These are phyloP conservation scores for Ardeotis arabs DNA, from an alignment of 2,113 vertebrate genomes.

Conservation along the genomic window DNA sequence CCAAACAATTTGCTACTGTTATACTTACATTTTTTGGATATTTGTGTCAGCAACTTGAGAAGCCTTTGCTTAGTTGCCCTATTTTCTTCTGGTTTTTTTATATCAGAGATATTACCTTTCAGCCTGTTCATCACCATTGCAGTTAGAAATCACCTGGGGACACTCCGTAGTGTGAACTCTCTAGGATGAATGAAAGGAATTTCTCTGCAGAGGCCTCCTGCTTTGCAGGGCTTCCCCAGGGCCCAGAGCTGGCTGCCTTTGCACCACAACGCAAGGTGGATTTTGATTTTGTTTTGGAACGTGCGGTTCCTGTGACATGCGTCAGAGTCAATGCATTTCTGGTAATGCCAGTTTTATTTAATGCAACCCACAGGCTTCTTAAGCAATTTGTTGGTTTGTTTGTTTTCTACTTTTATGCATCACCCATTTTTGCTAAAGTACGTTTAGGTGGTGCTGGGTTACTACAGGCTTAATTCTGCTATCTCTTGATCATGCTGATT, in stretches of 20 bases:
- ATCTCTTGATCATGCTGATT: background rate
- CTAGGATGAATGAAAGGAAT: background rate
- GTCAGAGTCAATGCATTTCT: background rate
- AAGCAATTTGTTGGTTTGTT: background rate
- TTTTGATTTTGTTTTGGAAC: background rate
- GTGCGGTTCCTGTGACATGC: background rate
- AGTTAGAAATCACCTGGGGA: background rate
- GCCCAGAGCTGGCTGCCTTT: background rate
- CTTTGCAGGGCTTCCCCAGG: background rate
- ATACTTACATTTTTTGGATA: background rate
- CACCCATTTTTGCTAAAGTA: background rate
- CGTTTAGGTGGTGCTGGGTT: background rate
- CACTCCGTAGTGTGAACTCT: background rate
- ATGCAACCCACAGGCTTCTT: background rate
- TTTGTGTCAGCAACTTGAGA: background rate
- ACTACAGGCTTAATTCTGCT: background rate
- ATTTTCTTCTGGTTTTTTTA: background rate
- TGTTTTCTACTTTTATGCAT: background rate
- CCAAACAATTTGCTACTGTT: background rate
- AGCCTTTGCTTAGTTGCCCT: background rate
- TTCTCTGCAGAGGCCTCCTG: background rate
- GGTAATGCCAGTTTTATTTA: background rate
- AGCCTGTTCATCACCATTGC: background rate
- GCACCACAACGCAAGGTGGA: background rate
- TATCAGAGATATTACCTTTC: background rate